A percentile compares a stretch with the other conserved stretches of the same genome.
Conservation (phyloP, 2,113 vertebrate species). For the Xenus cinereus region DNA sequence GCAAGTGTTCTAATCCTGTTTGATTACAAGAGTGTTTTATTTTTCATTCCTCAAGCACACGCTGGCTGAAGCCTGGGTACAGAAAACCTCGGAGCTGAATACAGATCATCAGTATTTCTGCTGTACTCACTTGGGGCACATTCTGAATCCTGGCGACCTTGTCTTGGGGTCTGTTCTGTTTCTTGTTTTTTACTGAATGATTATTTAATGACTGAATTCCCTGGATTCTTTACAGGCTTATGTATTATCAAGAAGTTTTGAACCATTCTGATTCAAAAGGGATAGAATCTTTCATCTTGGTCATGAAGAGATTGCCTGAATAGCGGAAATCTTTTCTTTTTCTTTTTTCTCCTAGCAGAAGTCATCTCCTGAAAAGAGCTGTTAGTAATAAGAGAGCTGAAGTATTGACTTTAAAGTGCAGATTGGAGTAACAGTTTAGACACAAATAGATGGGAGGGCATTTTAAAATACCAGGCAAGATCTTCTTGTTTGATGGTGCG, state of each 20-base stretch:
- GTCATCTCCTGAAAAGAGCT: not conserved
- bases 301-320: not conserved
- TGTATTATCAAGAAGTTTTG: not conserved
- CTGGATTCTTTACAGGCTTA: not conserved
- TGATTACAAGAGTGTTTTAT: not conserved
- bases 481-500: not conserved
- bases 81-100: constrained; percentile 93
- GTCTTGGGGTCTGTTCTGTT: constrained; percentile 85
- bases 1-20: not conserved
- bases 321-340: not conserved
- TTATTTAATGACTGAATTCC: not conserved
- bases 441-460: not conserved
- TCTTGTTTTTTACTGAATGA: not conserved
- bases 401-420: not conserved
- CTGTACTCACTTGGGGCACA: constrained; percentile 91
- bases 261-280: not conserved
- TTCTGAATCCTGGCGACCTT: constrained; percentile 94
- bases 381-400: not conserved
- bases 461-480: not conserved
- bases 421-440: not conserved
- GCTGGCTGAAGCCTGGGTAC: constrained; percentile 94
- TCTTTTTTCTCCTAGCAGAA: not conserved
- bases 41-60: constrained; percentile 81
- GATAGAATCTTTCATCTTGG: not conserved
- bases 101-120: constrained; percentile 94